A percentile compares a stretch with the other conserved stretches of the same genome.
Conservation (phyloP, 2,888 invertebrate genomes). For the Papilio protenor region DNA sequence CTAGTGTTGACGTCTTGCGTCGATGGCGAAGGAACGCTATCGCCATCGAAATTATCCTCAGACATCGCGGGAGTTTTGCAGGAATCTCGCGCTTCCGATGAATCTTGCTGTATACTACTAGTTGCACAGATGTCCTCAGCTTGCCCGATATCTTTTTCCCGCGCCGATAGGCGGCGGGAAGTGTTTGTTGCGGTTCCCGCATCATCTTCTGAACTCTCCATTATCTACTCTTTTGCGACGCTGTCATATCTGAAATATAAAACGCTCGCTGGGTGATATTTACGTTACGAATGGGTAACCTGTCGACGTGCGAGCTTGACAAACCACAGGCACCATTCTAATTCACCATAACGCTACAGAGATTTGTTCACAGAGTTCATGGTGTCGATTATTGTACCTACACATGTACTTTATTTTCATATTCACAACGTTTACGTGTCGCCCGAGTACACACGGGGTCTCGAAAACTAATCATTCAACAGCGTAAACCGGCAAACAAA, state of each 20-base stretch:
- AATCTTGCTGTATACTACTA: slow-evolving; percentile 68
- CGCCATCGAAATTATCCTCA: slow-evolving; percentile 78
- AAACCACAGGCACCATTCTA: slow-evolving; percentile 84
- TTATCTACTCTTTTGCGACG: slow-evolving; percentile 83
- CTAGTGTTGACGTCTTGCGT: slow-evolving; percentile 78
- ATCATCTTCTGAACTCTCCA: slow-evolving; percentile 84
- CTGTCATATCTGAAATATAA: slow-evolving; percentile 83
- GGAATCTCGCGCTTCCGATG: slow-evolving; percentile 66
- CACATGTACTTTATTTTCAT: slow-evolving; percentile 84
- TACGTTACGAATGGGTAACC: slow-evolving; percentile 81
- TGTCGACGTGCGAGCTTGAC: slow-evolving; percentile 83
- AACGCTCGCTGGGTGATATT: slow-evolving; percentile 81
- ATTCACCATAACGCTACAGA: slow-evolving; percentile 83
- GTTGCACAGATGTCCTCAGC: slow-evolving; percentile 75
- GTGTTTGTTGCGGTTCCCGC: slow-evolving; percentile 82
- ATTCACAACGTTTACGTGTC: slow-evolving; percentile 79
- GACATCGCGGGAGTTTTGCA: slow-evolving; percentile 75
- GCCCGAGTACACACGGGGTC: slow-evolving; percentile 72
- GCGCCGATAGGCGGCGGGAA: slow-evolving; percentile 83
- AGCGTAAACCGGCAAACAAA: slow-evolving; percentile 85
- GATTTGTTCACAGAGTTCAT: slow-evolving; percentile 80
- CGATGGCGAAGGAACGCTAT: slow-evolving; percentile 79
- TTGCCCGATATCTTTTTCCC: slow-evolving; percentile 79
- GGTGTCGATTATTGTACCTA: slow-evolving; percentile 80
- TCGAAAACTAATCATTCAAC: slow-evolving; percentile 75